A percentile compares a stretch with the other conserved stretches of the same genome.
Evolutionary conservation across 1,140 invertebrate genomes (phyloP).

Genomic region (Mamestra configurata): DNA sequence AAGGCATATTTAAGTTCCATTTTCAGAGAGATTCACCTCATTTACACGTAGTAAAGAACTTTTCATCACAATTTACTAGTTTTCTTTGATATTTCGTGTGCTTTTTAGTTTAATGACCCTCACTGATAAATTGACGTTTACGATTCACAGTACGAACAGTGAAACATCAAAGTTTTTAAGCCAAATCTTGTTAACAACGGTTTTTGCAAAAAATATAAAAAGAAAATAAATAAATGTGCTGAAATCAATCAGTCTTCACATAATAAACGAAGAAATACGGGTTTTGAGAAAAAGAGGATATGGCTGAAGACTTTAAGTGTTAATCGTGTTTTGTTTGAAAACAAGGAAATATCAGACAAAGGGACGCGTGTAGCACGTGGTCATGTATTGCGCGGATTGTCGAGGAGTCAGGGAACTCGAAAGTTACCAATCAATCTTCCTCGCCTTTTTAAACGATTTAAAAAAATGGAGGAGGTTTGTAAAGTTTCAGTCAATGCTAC

Average conservation of each 20-base stretch:
- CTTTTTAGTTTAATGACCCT: neutral
- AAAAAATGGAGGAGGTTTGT: too few species aligned
- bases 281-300: conserved; percentile 10
- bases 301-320: neutral
- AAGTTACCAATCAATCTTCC: too few species aligned
- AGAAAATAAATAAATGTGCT: neutral
- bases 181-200: neutral
- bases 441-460: too few species aligned
- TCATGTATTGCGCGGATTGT: neutral
- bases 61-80: neutral
- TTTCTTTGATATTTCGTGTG: conserved; percentile 19
- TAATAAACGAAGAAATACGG: conserved; percentile 35
- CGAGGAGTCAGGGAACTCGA: neutral
- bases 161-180: neutral
- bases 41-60: neutral
- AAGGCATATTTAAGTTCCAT: neutral
- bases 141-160: neutral
- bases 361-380: neutral
- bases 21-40: neutral
- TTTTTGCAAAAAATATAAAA: neutral
- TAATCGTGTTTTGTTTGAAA: neutral
- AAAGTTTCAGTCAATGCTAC: too few species aligned
- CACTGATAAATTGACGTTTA: conserved; percentile 13
- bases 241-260: conserved; percentile 15
- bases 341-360: conserved; percentile 10